These are phyloP conservation scores for Trichoplusia ni DNA, from an alignment of 1,140 invertebrate species.

Conservation along the genomic window DNA sequence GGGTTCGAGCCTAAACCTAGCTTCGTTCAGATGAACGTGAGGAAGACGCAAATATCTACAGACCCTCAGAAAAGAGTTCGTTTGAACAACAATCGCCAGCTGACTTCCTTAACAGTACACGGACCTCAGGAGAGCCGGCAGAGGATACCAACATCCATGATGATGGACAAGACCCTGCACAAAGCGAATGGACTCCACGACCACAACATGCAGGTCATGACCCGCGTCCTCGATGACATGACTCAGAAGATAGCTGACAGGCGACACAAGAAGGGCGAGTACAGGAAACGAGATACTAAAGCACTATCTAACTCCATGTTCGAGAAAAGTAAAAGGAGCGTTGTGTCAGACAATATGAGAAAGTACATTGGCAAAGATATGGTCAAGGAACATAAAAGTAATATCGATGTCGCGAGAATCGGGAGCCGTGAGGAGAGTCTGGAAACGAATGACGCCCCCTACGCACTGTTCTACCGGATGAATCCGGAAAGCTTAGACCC, in stretches of 20 bases:
- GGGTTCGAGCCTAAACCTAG: conserved; percentile 28
- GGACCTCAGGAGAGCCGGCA: conserved; percentile 17
- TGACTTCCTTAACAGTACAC: conserved; percentile 11
- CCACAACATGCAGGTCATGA: conserved; percentile 33
- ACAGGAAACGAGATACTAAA: conserved; percentile 32
- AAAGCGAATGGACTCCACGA: conserved; percentile 36
- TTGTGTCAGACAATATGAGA: conserved; percentile 28
- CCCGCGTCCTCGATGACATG: conserved; percentile 35
- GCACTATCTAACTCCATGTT: background rate
- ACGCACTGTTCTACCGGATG: conserved; percentile 59
- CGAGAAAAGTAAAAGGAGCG: conserved; percentile 27
- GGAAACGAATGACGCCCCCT: conserved; percentile 43
- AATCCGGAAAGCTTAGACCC: conserved; percentile 43
- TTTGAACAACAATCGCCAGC: conserved; percentile 34
- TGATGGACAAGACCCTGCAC: conserved; percentile 44
- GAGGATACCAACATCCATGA: conserved; percentile 13
- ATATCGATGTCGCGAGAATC: conserved; percentile 36
- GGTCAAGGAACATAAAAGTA: conserved; percentile 17
- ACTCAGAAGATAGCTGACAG: conserved; percentile 19
- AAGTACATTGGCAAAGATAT: conserved; percentile 43
- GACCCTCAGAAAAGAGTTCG: conserved; percentile 36
- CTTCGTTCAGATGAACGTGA: conserved; percentile 40
- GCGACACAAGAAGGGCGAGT: conserved; percentile 23
- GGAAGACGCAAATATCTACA: conserved; percentile 34
- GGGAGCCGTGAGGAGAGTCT: conserved; percentile 39